Evolutionary conservation across 2,888 invertebrate genomes (phyloP), one percentile per base, ranked within the genome.

Genomic region (Xestia xanthographa): DNA sequence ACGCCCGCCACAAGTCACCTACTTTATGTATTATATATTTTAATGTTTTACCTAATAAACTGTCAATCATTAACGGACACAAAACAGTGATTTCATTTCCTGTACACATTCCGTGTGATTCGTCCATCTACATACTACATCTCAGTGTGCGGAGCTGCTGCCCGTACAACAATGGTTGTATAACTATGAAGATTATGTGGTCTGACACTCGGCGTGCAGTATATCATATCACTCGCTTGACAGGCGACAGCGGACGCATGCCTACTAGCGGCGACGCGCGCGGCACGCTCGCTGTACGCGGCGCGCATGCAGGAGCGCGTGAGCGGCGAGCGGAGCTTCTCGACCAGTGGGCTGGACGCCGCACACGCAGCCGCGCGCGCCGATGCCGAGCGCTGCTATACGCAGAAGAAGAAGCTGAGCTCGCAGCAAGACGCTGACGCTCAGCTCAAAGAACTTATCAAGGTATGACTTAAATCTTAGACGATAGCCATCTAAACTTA

Each of bases 301-400:
- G 45, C 58, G 56, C 62, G 63, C 66, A 89, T 91, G 90, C 77
- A 72, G 94, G 26, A 8, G 38, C 22, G 93, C 93, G 22, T 71
- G 38, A 29, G 68, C 12, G 79, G 73, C 3, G 20, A 14, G 17
- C 48, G 22, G 0, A 63, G 66, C 58, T 0, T 78, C 22, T 2
- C 65, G 8, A 1, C 0, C 22, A 20, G 43, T 26, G 0, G 4
- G 45, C 69, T 82, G 20, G 0, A 0, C 5, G 60, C n/a, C 22
- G 68, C 67, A 17, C 85, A 62, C 65, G 63, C 12, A 22, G 20
- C 45, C 67, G 85, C 85, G 0, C 66, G 76, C 34, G 63, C 38
- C 0, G 75, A 22, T 3, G 86, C 85, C 17, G 45, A 85, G 29
- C 50, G 53, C 0, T 43, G 62, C 48, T 87, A 78, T 71, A 43